These are phyloP conservation scores for Coptotermes formosanus DNA, from an alignment of 1,140 invertebrate species.

Conservation along the genomic window DNA sequence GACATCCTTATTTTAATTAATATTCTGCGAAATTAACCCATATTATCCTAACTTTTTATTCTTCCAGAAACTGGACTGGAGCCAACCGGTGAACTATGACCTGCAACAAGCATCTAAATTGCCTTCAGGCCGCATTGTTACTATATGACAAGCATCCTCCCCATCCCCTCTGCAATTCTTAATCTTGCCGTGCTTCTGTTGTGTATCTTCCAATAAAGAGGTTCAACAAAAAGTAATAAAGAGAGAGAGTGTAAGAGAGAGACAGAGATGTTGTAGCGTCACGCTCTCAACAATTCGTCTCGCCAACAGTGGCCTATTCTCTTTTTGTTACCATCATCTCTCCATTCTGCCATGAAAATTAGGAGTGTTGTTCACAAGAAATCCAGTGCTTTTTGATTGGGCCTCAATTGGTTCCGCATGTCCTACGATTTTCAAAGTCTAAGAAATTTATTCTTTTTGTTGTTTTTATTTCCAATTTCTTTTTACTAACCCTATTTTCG, in stretches of 20 bases:
- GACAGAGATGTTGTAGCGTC: neutral
- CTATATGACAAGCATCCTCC: neutral
- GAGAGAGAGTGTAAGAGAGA: neutral
- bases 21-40: neutral
- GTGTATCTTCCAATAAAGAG: constrained; percentile 15
- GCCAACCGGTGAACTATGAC: constrained; percentile 1
- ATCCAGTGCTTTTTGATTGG: constrained; percentile 13
- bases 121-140: neutral
- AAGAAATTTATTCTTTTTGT: neutral
- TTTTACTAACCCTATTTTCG: neutral
- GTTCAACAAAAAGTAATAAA: neutral
- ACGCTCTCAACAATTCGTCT: neutral
- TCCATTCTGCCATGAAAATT: constrained; percentile 9
- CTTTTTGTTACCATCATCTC: neutral
- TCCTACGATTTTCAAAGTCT: constrained; percentile 2
- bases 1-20: neutral
- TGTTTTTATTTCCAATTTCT: neutral
- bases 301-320: neutral
- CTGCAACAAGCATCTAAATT: neutral
- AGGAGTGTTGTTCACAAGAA: constrained; percentile 7
- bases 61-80: neutral
- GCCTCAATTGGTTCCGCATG: constrained; percentile 3
- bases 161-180: neutral
- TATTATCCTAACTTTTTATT: neutral
- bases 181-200: neutral